These are phyloP conservation scores for Vimba vimba DNA, from an alignment of 2,113 vertebrate species.

Conservation along the genomic window DNA sequence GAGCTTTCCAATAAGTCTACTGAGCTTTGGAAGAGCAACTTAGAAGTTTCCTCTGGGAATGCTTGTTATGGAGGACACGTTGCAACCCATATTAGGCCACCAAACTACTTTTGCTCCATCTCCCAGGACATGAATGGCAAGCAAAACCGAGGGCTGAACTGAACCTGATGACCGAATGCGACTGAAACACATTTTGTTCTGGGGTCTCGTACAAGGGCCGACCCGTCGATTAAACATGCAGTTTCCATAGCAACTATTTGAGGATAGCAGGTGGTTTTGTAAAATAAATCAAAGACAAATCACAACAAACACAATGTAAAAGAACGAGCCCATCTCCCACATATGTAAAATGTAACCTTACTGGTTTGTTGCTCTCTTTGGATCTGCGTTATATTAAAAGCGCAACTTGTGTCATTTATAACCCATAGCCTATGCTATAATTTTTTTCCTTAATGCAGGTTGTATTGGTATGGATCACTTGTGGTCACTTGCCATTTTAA, in stretches of 20 bases:
- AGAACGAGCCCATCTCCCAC: background rate
- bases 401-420: background rate
- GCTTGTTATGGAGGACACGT: background rate
- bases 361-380: slow-evolving; percentile 21
- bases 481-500: no score
- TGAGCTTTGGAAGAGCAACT: background rate
- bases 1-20: background rate
- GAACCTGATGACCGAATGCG: slow-evolving; percentile 34
- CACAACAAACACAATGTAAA: background rate
- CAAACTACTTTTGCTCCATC: background rate
- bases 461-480: no score
- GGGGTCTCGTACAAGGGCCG: slow-evolving; percentile 36
- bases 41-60: slow-evolving; percentile 4
- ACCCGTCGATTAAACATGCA: slow-evolving; percentile 50
- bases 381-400: background rate
- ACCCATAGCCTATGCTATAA: no score
- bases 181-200: slow-evolving; percentile 32
- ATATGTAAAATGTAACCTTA: background rate
- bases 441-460: no score
- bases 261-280: slow-evolving; percentile 44
- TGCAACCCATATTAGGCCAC: background rate
- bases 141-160: background rate
- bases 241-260: slow-evolving; percentile 67
- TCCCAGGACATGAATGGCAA: background rate
- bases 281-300: slow-evolving; percentile 1